These are phyloP conservation scores for Procambarus virginalis DNA, from an alignment of 1,140 invertebrate genomes.

Conservation along the genomic window DNA sequence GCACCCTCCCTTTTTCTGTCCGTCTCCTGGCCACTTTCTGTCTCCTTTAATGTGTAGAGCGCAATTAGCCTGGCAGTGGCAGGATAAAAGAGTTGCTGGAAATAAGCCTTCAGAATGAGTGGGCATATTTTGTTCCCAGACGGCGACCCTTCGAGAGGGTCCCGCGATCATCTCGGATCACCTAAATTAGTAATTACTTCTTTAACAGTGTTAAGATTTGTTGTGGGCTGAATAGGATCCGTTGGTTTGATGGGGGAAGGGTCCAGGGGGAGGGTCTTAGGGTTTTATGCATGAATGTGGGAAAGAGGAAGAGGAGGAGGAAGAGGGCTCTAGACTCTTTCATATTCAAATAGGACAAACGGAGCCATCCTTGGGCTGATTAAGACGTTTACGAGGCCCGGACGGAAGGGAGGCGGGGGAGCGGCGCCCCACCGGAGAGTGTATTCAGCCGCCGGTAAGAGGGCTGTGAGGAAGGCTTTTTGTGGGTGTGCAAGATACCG, in stretches of 20 bases:
- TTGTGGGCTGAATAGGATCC: too few species aligned
- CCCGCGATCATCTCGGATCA: not conserved
- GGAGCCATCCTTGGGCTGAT: not conserved
- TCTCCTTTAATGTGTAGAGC: not conserved
- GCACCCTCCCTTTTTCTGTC: not conserved
- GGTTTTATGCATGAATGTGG: too few species aligned
- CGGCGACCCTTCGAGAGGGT: not conserved
- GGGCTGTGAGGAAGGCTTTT: not conserved
- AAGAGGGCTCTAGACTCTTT: not conserved
- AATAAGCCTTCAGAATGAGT: not conserved
- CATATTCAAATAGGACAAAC: not conserved
- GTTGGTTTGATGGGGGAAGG: too few species aligned
- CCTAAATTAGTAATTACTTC: not conserved
- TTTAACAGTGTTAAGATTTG: too few species aligned
- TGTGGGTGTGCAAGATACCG: not conserved
- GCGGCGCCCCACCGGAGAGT: not conserved
- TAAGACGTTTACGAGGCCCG: not conserved
- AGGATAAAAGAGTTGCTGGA: not conserved
- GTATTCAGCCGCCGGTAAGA: not conserved
- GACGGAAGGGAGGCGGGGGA: not conserved
- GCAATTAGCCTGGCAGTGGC: conserved; percentile 4
- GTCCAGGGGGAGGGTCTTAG: too few species aligned
- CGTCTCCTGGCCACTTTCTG: not conserved
- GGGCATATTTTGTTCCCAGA: not conserved
- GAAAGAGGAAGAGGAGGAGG: too few species aligned